Evolutionary conservation across 1,140 invertebrate species (phyloP).

Genomic region (Temnothorax curvispinosus): DNA sequence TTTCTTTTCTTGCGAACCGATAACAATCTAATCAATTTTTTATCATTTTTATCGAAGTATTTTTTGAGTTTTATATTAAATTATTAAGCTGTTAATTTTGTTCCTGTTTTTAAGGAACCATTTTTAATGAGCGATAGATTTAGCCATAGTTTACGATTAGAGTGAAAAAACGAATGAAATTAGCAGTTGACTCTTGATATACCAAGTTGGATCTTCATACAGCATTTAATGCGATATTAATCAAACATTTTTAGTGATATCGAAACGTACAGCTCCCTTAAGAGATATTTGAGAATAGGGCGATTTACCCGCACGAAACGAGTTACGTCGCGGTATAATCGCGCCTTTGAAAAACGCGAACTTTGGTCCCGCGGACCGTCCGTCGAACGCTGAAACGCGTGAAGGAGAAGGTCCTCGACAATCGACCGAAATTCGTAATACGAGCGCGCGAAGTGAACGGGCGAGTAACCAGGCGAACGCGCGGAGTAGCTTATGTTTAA

Average conservation of each 20-base stretch:
- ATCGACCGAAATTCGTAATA: constrained; percentile 17
- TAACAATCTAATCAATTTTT: constrained; percentile 5
- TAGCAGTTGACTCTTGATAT: neutral
- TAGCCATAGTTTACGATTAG: neutral
- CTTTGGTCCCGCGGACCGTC: constrained; percentile 19
- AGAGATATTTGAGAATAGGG: neutral
- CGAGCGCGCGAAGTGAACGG: neutral
- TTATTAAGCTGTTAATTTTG: neutral
- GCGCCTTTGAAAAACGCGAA: constrained; percentile 28
- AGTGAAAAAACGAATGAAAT: neutral
- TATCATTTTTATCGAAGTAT: neutral
- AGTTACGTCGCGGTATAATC: constrained; percentile 17
- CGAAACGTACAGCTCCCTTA: neutral
- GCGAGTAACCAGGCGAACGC: constrained; percentile 50
- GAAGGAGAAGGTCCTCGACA: neutral
- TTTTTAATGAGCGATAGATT: neutral
- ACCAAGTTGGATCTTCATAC: neutral
- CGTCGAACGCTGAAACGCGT: constrained; percentile 27
- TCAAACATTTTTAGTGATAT: neutral
- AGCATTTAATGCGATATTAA: neutral
- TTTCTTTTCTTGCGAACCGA: neutral
- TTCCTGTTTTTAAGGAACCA: neutral
- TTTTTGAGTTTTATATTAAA: neutral
- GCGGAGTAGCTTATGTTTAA: constrained; percentile 82
- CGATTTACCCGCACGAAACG: constrained; percentile 2